Evolutionary conservation across 2,888 invertebrate species (phyloP), one percentile per base, ranked within the genome.

Genomic region (Andrena flavipes): DNA sequence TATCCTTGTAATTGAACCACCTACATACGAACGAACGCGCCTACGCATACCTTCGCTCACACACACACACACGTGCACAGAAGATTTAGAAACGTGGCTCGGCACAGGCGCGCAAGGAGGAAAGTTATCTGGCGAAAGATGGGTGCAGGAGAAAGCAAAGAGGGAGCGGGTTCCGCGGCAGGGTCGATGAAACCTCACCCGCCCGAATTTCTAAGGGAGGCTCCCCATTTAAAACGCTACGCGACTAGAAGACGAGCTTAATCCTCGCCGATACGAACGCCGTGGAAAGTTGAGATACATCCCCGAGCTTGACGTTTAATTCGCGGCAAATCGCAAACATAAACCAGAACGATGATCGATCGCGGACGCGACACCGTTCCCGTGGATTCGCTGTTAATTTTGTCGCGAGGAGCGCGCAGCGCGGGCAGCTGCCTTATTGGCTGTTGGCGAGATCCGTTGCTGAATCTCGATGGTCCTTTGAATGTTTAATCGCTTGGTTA

Each of bases 161-260:
- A 88, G 91, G 92, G 91, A 92, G 93, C 93, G 91, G 92, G 92
- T 91, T 85, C 89, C 89, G 92, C 71, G 92, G 92, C 92, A 88
- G 84, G 91, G 92, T 92, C 89, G 91, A 89, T 91, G 92, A 93
- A 93, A 93, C 91, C 92, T 92, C 91, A 91, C 92, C 93, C 92
- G 93, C 87, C 75, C 67, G 76, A 69, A 81, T 74, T 76, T 68
- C 69, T 70, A 79, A 70, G 26, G 56, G 42, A 62, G 20, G 54
- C 54, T 60, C 69, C 42, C 29, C 42, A 63, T 67, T 76, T 70
- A 51, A 77, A 67, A 62, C 56, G 16, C 26, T 13, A 51, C 48
- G 51, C 60, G 70, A 23, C 59, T 0, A 16, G 49, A 51, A 51
- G 65, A 59, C 75, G 65, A 56, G n/a, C 56, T 71, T 73, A 76